phyloP scores from a whole-genome alignment of 2,113 vertebrate species.

The Lepisosteus oculatus region DNA sequence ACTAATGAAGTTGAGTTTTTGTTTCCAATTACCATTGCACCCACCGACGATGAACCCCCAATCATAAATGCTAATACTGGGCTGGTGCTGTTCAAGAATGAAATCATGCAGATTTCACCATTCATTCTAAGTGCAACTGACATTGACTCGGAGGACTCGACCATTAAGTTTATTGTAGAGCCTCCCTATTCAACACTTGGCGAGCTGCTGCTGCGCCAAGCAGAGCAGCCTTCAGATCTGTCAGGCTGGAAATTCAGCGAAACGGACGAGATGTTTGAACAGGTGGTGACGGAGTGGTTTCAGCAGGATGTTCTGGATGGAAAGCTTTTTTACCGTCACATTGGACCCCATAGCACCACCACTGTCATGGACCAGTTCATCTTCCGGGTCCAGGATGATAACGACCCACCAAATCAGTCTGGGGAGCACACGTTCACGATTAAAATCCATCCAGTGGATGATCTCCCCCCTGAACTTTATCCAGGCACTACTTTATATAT shows the following conservation, averaged over 20 bases:
- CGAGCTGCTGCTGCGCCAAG: slow-evolving; percentile 65
- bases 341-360: slow-evolving; percentile 57
- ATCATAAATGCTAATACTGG: slow-evolving; percentile 67
- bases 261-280: slow-evolving; percentile 70
- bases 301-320: slow-evolving; percentile 75
- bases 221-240: slow-evolving; percentile 48
- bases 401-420: slow-evolving; percentile 72
- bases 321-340: slow-evolving; percentile 72
- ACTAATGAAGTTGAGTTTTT: slow-evolving; percentile 73
- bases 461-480: slow-evolving; percentile 43
- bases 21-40: slow-evolving; percentile 70
- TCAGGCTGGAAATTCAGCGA: slow-evolving; percentile 63
- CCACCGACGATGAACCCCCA: slow-evolving; percentile 72
- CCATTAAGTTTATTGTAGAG: slow-evolving; percentile 65
- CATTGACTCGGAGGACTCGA: slow-evolving; percentile 72
- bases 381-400: slow-evolving; percentile 75
- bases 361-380: slow-evolving; percentile 52
- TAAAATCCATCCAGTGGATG: slow-evolving; percentile 45
- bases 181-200: slow-evolving; percentile 51
- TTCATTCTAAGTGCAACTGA: slow-evolving; percentile 75
- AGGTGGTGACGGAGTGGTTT: slow-evolving; percentile 72
- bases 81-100: slow-evolving; percentile 64
- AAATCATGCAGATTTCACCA: slow-evolving; percentile 70
- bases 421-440: slow-evolving; percentile 45
- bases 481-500: slow-evolving; percentile 53